Evolutionary conservation across 2,113 vertebrate species (phyloP), one percentile per base, ranked within the genome.

Genomic region (Cryptotis parvus): DNA sequence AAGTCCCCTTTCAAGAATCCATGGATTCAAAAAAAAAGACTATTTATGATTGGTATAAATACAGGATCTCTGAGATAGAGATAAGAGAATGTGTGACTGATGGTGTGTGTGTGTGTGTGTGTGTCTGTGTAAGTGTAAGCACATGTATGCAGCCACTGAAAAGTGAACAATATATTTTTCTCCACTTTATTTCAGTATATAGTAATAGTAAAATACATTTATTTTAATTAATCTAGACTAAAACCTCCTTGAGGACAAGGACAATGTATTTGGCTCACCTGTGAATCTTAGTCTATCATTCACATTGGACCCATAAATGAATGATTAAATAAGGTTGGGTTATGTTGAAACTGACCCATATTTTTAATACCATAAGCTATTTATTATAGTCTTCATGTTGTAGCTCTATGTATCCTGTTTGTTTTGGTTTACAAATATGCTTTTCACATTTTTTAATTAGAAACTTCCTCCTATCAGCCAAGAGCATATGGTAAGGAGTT

Each of bases 401-500:
- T 29, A 3, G 45, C 87, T 45, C 74, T 84, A 78, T 84, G 61
- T 86, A 86, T 84, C 66, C 18, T 41, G 52, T 43, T 91, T 58
- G 39, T 74, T 70, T 66, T 84, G 70, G 49, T 72, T 84, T 82
- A 37, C 24, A 90, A 73, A 55, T 61, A 70, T 26, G 15, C 41
- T 89, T 88, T 74, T 76, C 61, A 58, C 77, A 82, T 10, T 80
- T 85, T 68, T 35, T 58, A 79, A 76, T 84, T 41, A 88, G 41
- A 41, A 94, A 87, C 72, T 43, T 52, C 66, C 87, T 74, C 33
- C 66, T 68, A 55, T 29, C 41, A 90, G 35, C 37, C 87, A 68
- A 39, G 9, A 43, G 31, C 72, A 75, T 58, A 84, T 33, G 65
- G 58, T 49, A 49, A 88, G 75, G 3, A 91, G 74, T 90, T 87